phyloP scores from a whole-genome alignment of 2,797 vertebrate genomes.

The Enteromius anoplus region DNA sequence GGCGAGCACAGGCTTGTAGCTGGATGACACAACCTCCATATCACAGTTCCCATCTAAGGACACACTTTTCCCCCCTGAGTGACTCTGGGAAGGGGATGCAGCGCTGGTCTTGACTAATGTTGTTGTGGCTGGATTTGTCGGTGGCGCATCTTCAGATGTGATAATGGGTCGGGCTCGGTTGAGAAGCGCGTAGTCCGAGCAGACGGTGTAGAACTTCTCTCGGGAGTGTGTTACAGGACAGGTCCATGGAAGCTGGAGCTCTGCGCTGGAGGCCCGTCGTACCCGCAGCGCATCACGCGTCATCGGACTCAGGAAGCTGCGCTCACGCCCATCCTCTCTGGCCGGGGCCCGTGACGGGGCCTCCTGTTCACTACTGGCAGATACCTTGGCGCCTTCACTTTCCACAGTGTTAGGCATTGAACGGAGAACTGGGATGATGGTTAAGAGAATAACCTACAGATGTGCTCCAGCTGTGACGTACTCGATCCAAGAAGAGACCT shows the following conservation, averaged over 20 bases:
- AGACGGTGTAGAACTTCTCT: constrained; percentile 99
- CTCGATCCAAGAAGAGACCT: constrained; percentile 18
- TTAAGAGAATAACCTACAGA: constrained; percentile 46
- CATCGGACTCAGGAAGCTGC: constrained; percentile 73
- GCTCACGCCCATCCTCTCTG: constrained; percentile 66
- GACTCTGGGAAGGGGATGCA: constrained; percentile 71
- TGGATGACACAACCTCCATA: constrained; percentile 80
- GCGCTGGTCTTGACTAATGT: constrained; percentile 74
- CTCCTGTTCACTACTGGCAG: constrained; percentile 75
- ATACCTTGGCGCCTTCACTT: constrained; percentile 80
- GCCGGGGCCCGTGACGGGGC: constrained; percentile 70
- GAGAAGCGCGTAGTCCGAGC: constrained; percentile 96
- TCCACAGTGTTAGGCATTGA: constrained; percentile 94
- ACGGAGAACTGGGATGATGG: constrained; percentile 62
- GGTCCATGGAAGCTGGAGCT: constrained; percentile 90
- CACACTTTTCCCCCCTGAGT: constrained; percentile 70
- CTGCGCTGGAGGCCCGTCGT: constrained; percentile 81
- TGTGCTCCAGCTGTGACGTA: constrained; percentile 1
- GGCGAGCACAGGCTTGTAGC: constrained; percentile 86
- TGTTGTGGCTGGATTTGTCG: constrained; percentile 72
- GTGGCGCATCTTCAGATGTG: constrained; percentile 70
- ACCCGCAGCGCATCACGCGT: constrained; percentile 72
- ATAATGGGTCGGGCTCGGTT: constrained; percentile 87
- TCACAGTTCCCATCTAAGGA: constrained; percentile 82
- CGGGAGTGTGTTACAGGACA: constrained; percentile 95